A percentile compares a stretch with the other conserved stretches of the same genome.
Conservation (phyloP, 2,797 vertebrate genomes). For the Varecia variegata region DNA sequence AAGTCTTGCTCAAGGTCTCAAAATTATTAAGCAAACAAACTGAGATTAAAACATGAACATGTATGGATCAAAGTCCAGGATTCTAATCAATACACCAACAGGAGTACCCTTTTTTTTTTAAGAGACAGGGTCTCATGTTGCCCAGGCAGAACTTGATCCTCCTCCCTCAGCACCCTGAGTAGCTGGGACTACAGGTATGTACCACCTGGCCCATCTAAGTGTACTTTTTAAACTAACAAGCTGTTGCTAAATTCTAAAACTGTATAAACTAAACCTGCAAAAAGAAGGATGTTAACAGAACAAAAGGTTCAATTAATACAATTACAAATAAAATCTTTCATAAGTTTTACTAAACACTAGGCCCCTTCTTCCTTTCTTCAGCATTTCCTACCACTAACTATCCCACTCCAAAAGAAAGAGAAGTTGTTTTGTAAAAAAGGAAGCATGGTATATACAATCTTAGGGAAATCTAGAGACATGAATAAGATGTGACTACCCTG, state of each 20-base stretch:
- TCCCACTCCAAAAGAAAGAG: neutral
- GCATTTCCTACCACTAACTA: constrained; percentile 25
- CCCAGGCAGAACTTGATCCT: neutral
- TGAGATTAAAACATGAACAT: constrained; percentile 15
- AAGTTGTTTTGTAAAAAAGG: constrained; percentile 4
- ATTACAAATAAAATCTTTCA: neutral
- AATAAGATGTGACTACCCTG: constrained; percentile 18
- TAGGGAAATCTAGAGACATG: neutral
- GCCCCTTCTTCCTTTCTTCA: neutral
- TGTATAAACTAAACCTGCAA: neutral
- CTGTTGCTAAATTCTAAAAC: neutral
- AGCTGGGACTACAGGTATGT: neutral
- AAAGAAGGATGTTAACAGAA: neutral
- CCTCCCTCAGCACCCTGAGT: neutral
- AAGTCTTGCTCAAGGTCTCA: neutral
- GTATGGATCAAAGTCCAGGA: neutral
- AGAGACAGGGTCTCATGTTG: neutral
- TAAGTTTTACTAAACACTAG: neutral
- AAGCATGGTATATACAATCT: neutral
- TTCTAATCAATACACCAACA: neutral
- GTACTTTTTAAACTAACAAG: constrained; percentile 19
- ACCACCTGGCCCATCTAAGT: neutral
- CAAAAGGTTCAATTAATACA: neutral
- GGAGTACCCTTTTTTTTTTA: neutral
- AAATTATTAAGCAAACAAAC: constrained; percentile 52